phyloP scores from a whole-genome alignment of 2,797 vertebrate species.

The Microhierax caerulescens region DNA sequence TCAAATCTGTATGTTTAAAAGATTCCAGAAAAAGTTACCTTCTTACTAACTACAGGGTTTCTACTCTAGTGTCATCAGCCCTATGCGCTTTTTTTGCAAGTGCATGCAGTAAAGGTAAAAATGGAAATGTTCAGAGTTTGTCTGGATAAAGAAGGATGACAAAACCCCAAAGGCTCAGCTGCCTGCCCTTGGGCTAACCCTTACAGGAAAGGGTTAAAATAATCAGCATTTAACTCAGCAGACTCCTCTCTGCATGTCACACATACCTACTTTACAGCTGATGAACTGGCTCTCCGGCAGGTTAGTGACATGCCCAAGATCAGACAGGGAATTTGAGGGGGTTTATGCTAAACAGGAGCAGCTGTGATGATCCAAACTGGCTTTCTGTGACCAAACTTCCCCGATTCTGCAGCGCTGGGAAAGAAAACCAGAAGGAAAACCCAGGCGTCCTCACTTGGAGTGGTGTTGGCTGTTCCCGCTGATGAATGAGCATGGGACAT shows the following conservation, averaged over 20 bases:
- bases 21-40: background rate
- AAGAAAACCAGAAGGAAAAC: background rate
- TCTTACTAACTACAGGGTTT: background rate
- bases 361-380: background rate
- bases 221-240: background rate
- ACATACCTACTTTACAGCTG: background rate
- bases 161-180: background rate
- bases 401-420: background rate
- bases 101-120: accelerated
- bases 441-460: background rate
- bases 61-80: background rate
- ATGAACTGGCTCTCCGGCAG: background rate
- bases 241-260: background rate
- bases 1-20: background rate
- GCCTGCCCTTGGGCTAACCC: background rate
- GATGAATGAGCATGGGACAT: background rate
- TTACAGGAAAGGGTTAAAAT: slow-evolving; percentile 16
- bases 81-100: accelerated
- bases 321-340: background rate
- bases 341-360: slow-evolving; percentile 24
- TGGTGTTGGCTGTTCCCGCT: background rate
- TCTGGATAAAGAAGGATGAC: background rate
- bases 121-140: background rate
- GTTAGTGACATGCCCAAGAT: background rate
- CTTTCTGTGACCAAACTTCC: background rate